Evolutionary conservation across 2,113 vertebrate species (phyloP).

Genomic region (Sphyrna mokarran): DNA sequence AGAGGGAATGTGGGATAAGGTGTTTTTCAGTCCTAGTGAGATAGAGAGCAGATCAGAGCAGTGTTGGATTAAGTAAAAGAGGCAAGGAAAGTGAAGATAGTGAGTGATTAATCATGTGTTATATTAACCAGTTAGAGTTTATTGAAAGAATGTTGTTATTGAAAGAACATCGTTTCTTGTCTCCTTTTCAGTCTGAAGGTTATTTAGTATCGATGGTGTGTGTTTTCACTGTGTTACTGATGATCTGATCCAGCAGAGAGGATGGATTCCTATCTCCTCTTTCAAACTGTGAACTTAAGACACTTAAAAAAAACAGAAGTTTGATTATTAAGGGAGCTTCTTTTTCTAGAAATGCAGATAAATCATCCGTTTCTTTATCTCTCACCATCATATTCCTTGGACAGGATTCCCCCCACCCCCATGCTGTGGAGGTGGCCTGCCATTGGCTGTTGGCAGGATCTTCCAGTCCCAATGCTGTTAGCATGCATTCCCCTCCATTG

Average conservation of each 20-base stretch:
- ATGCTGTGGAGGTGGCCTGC: too few species aligned
- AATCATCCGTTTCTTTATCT: not conserved
- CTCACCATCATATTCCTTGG: not conserved
- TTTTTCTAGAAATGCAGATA: not conserved
- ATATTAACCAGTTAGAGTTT: not conserved
- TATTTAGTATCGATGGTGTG: not conserved
- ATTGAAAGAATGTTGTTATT: not conserved
- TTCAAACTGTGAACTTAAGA: slow-evolving; percentile 24
- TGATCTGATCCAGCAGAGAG: not conserved
- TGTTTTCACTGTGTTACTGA: not conserved
- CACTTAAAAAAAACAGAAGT: slow-evolving; percentile 36
- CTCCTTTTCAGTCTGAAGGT: not conserved
- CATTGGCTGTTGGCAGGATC: too few species aligned
- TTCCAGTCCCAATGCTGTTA: too few species aligned
- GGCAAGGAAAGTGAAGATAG: too few species aligned
- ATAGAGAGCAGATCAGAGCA: not conserved
- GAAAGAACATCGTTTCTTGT: too few species aligned
- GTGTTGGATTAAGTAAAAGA: not conserved
- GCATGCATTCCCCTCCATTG: too few species aligned
- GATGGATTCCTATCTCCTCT: not conserved
- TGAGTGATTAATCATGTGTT: not conserved
- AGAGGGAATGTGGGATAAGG: not conserved
- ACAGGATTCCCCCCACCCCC: too few species aligned
- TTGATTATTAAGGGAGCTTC: not conserved
- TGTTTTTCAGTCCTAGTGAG: not conserved